Evolutionary conservation across 2,888 invertebrate genomes (phyloP).

Genomic region (Polia nebulosa): DNA sequence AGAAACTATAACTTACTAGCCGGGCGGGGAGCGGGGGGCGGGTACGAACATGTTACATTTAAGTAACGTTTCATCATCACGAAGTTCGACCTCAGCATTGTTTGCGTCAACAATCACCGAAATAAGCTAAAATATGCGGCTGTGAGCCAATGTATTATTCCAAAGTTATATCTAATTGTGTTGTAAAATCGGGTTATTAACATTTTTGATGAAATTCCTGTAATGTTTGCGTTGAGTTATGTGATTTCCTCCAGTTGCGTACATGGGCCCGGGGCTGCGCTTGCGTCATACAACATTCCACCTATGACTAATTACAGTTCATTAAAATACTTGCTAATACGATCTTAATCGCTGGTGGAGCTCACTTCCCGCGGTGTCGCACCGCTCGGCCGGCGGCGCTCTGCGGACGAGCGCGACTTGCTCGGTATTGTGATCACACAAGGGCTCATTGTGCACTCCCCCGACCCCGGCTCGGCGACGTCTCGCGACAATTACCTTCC

Average conservation of each 20-base stretch:
- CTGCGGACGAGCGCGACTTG: constrained; percentile 36
- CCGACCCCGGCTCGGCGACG: constrained; percentile 26
- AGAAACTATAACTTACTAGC: background rate
- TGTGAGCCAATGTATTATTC: constrained; percentile 58
- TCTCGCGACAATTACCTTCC: constrained; percentile 62
- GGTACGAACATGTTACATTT: constrained; percentile 6
- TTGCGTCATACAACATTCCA: constrained; percentile 56
- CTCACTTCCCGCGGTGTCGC: constrained; percentile 53
- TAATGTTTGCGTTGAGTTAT: constrained; percentile 46
- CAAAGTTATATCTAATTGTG: constrained; percentile 54
- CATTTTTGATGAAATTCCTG: constrained; percentile 64
- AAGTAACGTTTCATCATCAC: constrained; percentile 26
- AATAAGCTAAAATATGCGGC: constrained; percentile 46
- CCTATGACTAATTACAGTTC: constrained; percentile 70
- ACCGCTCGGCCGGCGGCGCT: background rate
- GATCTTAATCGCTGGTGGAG: constrained; percentile 64
- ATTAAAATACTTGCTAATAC: constrained; percentile 74
- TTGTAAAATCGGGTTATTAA: constrained; percentile 63
- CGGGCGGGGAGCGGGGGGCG: no score
- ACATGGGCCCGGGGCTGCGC: constrained; percentile 25
- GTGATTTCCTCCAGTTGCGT: constrained; percentile 41
- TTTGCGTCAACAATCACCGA: constrained; percentile 26
- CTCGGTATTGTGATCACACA: constrained; percentile 57
- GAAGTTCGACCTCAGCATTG: constrained; percentile 46
- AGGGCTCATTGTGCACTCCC: constrained; percentile 65